A percentile compares a stretch with the other conserved stretches of the same genome.
Evolutionary conservation across 2,113 vertebrate genomes (phyloP).

Genomic region (Ceyx melanurus): DNA sequence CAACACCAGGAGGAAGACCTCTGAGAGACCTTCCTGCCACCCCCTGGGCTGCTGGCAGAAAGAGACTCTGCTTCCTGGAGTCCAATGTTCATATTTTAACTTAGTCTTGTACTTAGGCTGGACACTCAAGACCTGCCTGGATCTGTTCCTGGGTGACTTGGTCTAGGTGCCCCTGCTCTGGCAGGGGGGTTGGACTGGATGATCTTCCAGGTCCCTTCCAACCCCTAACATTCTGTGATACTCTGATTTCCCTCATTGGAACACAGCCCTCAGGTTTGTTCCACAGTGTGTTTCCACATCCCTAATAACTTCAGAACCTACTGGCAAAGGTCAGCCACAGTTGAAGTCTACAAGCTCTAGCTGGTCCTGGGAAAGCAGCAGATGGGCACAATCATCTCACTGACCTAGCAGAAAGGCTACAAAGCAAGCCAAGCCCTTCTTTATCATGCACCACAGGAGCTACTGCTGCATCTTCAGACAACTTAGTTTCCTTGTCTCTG

Average conservation of each 20-base stretch:
- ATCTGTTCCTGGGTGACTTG: too few species aligned
- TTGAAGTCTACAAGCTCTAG: fast-evolving
- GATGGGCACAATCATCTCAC: neutral
- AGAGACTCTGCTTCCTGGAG: fast-evolving
- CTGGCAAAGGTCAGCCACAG: fast-evolving
- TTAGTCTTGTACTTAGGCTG: neutral
- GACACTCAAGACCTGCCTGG: too few species aligned
- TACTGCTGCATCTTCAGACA: neutral
- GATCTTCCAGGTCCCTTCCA: too few species aligned
- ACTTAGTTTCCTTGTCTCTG: neutral
- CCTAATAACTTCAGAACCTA: neutral
- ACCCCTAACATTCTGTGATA: too few species aligned
- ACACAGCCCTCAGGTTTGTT: neutral
- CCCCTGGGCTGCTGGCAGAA: fast-evolving
- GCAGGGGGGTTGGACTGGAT: too few species aligned
- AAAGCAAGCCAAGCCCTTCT: neutral
- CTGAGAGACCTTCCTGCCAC: neutral
- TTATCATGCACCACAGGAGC: neutral
- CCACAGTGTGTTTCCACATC: neutral
- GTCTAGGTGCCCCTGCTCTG: too few species aligned
- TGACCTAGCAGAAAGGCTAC: neutral
- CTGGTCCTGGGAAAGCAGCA: neutral
- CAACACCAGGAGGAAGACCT: neutral
- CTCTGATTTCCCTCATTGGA: neutral
- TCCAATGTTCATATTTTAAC: neutral